Conservation (phyloP, 2,113 vertebrate genomes). For the Sus scrofa region DNA sequence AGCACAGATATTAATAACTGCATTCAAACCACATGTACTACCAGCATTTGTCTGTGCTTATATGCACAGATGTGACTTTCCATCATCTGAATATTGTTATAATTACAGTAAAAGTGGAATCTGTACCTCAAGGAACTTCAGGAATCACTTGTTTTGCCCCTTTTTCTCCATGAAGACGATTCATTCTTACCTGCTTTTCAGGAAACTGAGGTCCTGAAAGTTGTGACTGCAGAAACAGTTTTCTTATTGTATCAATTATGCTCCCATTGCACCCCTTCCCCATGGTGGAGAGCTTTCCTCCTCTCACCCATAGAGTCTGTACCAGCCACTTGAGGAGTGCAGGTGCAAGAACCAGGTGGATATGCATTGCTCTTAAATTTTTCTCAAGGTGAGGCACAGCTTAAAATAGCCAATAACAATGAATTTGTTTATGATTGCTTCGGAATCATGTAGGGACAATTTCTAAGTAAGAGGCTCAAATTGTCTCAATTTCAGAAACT, state of each 20-base stretch:
- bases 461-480: not conserved
- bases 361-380: not conserved
- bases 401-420: conserved; percentile 13
- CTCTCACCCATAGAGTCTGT: not conserved
- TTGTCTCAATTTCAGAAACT: not conserved
- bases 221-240: conserved; percentile 18
- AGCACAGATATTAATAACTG: not conserved
- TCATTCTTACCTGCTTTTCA: conserved; percentile 30
- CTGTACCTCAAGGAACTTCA: not conserved
- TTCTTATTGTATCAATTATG: not conserved
- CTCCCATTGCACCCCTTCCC: accelerated
- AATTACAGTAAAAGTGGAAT: conserved; percentile 40
- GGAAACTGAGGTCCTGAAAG: not conserved
- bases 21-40: not conserved
- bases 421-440: not conserved
- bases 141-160: not conserved
- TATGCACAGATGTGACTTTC: not conserved
- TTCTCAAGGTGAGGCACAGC: not conserved
- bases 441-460: not conserved
- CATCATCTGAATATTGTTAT: not conserved
- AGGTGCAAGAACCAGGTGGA: not conserved
- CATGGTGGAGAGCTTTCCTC: not conserved
- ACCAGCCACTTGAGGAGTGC: not conserved
- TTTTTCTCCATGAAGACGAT: conserved; percentile 14
- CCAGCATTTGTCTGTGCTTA: not conserved